Percentiles rank a stretch among this genome's conserved stretches.
These are phyloP conservation scores for Polydrusus tereticollis DNA, from an alignment of 2,888 invertebrate genomes.

Conservation along the genomic window DNA sequence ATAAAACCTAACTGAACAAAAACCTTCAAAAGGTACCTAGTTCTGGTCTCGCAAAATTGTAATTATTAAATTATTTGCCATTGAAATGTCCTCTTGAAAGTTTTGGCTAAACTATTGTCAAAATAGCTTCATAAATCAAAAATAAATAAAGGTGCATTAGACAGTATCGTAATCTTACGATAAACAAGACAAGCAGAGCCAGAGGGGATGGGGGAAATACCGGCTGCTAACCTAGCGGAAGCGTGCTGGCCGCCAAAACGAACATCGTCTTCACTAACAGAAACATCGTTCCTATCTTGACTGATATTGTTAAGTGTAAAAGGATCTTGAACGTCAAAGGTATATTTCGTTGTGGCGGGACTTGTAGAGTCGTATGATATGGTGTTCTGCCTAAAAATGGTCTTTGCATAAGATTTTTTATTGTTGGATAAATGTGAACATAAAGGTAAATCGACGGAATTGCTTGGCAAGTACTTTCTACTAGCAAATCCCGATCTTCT, in stretches of 20 bases:
- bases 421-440: background rate
- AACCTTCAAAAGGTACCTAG: background rate
- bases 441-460: background rate
- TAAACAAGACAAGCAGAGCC: conserved; percentile 56
- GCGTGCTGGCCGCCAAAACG: conserved; percentile 43
- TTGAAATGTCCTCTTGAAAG: no score
- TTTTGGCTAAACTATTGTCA: background rate
- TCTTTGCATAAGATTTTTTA: conserved; percentile 3
- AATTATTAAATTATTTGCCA: no score
- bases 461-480: conserved; percentile 26
- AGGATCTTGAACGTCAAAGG: conserved; percentile 27
- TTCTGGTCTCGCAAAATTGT: no score
- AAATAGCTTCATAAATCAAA: conserved; percentile 16
- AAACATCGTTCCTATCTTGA: background rate
- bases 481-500: conserved; percentile 21
- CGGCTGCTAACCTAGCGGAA: conserved; percentile 62
- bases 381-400: conserved; percentile 29
- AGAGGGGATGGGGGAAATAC: conserved; percentile 54
- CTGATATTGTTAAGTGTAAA: conserved; percentile 39
- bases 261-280: conserved; percentile 35
- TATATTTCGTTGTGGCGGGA: background rate
- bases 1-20: background rate
- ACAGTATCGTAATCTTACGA: conserved; percentile 62
- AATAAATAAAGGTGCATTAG: conserved; percentile 55
- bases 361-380: conserved; percentile 17